Conservation (phyloP, 2,797 vertebrate genomes). For the Myotis myotis region DNA sequence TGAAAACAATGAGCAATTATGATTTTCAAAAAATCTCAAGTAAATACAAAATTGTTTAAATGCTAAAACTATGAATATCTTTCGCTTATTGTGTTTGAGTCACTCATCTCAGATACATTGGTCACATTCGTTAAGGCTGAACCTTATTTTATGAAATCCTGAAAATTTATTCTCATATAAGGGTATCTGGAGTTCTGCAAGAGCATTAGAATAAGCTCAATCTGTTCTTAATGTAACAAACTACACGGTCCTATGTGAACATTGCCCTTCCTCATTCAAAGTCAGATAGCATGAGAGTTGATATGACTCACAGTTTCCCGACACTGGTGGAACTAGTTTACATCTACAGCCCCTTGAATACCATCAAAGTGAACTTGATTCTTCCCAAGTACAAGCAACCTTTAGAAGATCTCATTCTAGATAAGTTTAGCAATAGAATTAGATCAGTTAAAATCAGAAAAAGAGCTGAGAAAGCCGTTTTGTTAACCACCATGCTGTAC, state of each 20-base stretch:
- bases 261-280: slow-evolving; percentile 69
- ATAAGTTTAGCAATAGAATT: slow-evolving; percentile 27
- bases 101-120: slow-evolving; percentile 62
- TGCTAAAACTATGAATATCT: slow-evolving; percentile 36
- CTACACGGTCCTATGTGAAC: slow-evolving; percentile 69
- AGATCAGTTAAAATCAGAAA: background rate
- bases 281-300: slow-evolving; percentile 57
- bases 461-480: background rate
- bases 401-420: slow-evolving; percentile 54
- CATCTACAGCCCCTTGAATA: slow-evolving; percentile 58
- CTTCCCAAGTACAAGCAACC: slow-evolving; percentile 41
- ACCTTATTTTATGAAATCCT: slow-evolving; percentile 72
- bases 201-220: slow-evolving; percentile 70
- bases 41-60: slow-evolving; percentile 50
- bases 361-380: slow-evolving; percentile 47
- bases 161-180: slow-evolving; percentile 60
- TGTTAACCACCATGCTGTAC: background rate
- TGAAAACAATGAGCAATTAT: slow-evolving; percentile 26
- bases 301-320: slow-evolving; percentile 73
- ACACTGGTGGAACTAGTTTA: slow-evolving; percentile 66
- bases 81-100: slow-evolving; percentile 45
- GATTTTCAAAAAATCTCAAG: slow-evolving; percentile 7
- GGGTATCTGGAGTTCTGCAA: slow-evolving; percentile 65
- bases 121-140: slow-evolving; percentile 72
- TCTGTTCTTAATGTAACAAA: slow-evolving; percentile 75